These are phyloP conservation scores for Martes martes DNA, from an alignment of 2,113 vertebrate genomes.

Conservation along the genomic window DNA sequence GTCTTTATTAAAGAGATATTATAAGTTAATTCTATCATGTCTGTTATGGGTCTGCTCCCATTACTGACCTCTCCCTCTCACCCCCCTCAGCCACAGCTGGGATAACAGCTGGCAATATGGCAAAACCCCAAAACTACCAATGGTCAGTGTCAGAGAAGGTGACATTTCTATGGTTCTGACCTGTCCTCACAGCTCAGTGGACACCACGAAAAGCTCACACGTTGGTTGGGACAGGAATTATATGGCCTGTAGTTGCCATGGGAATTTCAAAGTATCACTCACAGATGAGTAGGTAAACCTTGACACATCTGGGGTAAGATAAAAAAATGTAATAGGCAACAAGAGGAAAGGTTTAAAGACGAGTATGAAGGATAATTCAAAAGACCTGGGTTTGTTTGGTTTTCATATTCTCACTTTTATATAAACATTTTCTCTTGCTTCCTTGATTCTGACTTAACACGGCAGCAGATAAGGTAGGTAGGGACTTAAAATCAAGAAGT, in stretches of 20 bases:
- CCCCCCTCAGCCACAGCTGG: too few relatives aligned
- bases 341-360: background rate
- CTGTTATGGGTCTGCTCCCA: background rate
- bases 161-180: background rate
- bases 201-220: background rate
- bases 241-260: background rate
- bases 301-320: background rate
- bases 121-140: background rate
- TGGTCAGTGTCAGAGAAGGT: background rate
- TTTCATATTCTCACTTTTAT: background rate
- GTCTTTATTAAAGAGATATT: background rate
- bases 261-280: background rate
- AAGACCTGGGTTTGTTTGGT: background rate
- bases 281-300: background rate
- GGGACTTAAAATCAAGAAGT: background rate
- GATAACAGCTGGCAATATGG: background rate
- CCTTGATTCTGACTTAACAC: background rate
- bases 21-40: background rate
- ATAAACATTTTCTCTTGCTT: background rate
- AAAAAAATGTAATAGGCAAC: background rate
- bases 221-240: background rate
- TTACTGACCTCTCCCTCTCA: too few relatives aligned
- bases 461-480: background rate
- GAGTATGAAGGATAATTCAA: background rate
- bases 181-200: background rate